These are phyloP conservation scores for Homarus americanus DNA, from an alignment of 1,140 invertebrate genomes.

Conservation along the genomic window DNA sequence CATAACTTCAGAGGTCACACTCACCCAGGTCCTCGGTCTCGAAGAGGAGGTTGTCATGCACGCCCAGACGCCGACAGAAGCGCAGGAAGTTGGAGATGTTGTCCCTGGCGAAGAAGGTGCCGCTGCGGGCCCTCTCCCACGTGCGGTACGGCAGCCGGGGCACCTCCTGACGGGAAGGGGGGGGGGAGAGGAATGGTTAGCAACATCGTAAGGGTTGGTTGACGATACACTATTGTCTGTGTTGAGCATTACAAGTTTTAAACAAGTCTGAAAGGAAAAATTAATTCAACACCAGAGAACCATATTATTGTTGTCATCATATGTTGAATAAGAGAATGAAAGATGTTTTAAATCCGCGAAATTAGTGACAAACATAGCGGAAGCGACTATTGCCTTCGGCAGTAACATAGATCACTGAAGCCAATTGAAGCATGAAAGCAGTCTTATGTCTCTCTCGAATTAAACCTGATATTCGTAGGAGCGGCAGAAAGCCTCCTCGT, in stretches of 20 bases:
- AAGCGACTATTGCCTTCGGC: too few species aligned
- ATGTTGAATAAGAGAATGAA: too few species aligned
- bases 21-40: conserved; percentile 94
- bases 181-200: neutral
- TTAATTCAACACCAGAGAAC: too few species aligned
- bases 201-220: too few species aligned
- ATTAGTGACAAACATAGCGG: neutral
- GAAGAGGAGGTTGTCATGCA: conserved; percentile 93
- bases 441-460: too few species aligned
- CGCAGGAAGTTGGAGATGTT: conserved; percentile 96
- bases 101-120: conserved; percentile 93
- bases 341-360: too few species aligned
- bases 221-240: too few species aligned
- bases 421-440: too few species aligned
- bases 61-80: conserved; percentile 91
- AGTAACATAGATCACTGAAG: too few species aligned
- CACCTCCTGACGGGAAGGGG: conserved; percentile 61
- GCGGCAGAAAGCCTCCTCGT: too few species aligned
- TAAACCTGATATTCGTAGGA: too few species aligned
- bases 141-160: conserved; percentile 81
- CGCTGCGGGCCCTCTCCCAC: conserved; percentile 86
- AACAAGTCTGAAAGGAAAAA: neutral
- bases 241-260: neutral
- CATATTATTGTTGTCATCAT: too few species aligned
- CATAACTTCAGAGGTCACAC: conserved; percentile 32